These are phyloP conservation scores for Lissonota sp. DNA, from an alignment of 2,888 invertebrate genomes.

Conservation along the genomic window DNA sequence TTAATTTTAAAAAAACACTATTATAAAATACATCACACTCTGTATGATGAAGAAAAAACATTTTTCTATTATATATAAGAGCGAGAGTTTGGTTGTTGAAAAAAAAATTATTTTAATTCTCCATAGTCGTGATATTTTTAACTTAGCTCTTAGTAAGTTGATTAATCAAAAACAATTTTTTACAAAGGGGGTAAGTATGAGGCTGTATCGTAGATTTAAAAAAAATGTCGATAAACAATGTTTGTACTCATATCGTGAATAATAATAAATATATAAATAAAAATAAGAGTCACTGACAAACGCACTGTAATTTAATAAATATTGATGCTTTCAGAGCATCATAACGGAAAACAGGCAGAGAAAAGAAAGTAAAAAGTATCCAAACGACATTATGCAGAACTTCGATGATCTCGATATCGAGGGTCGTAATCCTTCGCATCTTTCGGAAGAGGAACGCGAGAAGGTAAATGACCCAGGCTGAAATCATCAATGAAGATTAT, in stretches of 20 bases:
- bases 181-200: conserved; percentile 57
- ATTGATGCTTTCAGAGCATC: conserved; percentile 41
- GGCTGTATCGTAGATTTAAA: conserved; percentile 51
- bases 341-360: neutral
- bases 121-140: neutral
- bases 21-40: neutral
- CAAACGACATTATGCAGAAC: conserved; percentile 78
- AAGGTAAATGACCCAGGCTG: conserved; percentile 77
- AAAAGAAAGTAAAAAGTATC: conserved; percentile 16
- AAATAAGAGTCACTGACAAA: neutral
- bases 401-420: conserved; percentile 83
- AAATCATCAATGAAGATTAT: conserved; percentile 56
- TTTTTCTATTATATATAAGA: neutral
- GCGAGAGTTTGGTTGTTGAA: neutral
- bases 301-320: neutral
- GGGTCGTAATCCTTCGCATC: conserved; percentile 81
- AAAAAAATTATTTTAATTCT: neutral
- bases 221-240: neutral
- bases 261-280: neutral
- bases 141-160: conserved; percentile 9
- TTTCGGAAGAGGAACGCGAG: conserved; percentile 81
- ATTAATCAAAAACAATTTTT: neutral
- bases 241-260: neutral
- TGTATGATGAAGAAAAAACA: neutral
- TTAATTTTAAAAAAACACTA: neutral